phyloP scores from a whole-genome alignment of 2,797 vertebrate species.

The Dendrocincla tyrannina region DNA sequence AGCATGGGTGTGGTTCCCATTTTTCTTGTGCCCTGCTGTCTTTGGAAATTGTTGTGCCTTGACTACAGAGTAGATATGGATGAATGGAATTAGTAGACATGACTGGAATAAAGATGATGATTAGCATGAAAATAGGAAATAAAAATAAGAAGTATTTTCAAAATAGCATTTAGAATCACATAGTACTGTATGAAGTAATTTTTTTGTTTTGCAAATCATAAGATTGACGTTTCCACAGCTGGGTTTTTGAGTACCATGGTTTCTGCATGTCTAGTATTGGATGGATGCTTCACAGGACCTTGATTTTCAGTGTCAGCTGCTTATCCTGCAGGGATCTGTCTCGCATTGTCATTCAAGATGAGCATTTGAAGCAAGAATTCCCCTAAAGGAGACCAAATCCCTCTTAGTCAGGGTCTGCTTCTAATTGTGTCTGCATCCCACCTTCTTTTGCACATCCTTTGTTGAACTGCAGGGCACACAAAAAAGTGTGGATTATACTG shows the following conservation, averaged over 20 bases:
- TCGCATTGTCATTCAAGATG: background rate
- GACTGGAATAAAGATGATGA: background rate
- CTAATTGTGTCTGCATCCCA: background rate
- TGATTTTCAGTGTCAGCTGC: background rate
- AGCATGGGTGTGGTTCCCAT: background rate
- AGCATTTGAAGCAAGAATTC: background rate
- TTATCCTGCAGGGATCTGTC: background rate
- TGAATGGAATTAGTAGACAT: background rate
- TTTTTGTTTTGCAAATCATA: background rate
- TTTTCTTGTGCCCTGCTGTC: background rate
- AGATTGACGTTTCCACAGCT: background rate
- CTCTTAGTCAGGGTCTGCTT: background rate
- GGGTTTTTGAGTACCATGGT: background rate
- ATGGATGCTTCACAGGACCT: background rate
- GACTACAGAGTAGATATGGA: background rate
- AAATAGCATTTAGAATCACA: background rate
- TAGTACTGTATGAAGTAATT: background rate
- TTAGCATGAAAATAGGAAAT: background rate
- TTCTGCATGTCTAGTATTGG: background rate
- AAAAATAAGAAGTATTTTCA: background rate
- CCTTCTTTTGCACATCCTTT: background rate
- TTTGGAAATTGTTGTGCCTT: background rate
- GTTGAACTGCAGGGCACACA: accelerated
- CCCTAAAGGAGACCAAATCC: background rate
- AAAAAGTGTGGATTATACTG: background rate